Percentiles rank a stretch among this genome's conserved stretches.
Evolutionary conservation across 2,888 invertebrate species (phyloP).

Genomic region (Brachyptera risi): DNA sequence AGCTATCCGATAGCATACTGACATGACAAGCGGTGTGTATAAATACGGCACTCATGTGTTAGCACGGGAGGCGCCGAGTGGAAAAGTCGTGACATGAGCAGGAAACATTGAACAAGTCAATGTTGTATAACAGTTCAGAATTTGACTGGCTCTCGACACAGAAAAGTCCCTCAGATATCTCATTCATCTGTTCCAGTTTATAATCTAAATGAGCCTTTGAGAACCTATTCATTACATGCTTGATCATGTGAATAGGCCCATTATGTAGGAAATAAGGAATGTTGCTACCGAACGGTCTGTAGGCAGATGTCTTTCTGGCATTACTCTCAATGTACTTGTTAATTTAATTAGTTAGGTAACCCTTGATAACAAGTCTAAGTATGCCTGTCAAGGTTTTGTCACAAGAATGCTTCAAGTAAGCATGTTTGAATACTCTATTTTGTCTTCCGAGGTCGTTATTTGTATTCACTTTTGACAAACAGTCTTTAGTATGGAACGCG

Average conservation of each 20-base stretch:
- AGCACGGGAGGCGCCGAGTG: background rate
- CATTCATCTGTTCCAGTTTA: background rate
- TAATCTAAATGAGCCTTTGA: background rate
- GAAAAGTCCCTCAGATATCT: background rate
- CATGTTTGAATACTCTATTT: background rate
- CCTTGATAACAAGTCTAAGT: background rate
- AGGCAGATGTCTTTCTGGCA: background rate
- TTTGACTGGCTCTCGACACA: background rate
- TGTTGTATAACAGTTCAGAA: background rate
- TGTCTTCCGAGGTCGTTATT: background rate
- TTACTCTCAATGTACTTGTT: background rate
- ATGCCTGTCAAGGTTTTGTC: background rate
- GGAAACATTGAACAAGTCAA: background rate
- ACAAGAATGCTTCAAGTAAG: background rate
- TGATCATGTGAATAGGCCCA: background rate
- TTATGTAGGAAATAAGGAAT: background rate
- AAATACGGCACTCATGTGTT: conserved; percentile 1
- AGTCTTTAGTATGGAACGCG: background rate
- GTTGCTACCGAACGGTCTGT: background rate
- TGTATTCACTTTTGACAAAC: background rate
- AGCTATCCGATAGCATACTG: background rate
- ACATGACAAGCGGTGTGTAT: background rate
- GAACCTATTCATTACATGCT: background rate
- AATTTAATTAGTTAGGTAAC: background rate
- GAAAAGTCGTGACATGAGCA: background rate